A percentile compares a stretch with the other conserved stretches of the same genome.
Evolutionary conservation across 2,888 invertebrate species (phyloP).

Genomic region (Callimorpha dominula): DNA sequence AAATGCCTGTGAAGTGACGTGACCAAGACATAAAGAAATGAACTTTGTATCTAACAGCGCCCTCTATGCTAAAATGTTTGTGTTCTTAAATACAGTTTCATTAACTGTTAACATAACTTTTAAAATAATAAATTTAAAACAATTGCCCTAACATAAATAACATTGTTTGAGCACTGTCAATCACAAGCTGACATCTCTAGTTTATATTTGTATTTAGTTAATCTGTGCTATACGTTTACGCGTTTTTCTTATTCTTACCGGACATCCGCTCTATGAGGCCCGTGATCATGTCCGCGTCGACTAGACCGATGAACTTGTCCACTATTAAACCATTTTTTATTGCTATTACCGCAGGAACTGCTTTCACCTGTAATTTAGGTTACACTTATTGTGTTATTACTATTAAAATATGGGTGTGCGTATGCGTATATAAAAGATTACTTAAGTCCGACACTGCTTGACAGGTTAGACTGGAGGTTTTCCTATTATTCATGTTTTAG

Average conservation of each 20-base stretch:
- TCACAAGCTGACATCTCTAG: constrained; percentile 38
- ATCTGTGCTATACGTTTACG: constrained; percentile 40
- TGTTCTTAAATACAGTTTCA: neutral
- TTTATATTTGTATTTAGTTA: constrained; percentile 19
- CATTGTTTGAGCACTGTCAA: neutral
- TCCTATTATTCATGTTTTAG: no score
- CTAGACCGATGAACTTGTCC: constrained; percentile 95
- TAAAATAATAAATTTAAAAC: neutral
- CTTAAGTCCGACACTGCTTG: no score
- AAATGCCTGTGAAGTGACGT: neutral
- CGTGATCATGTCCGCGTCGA: constrained; percentile 93
- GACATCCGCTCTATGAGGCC: constrained; percentile 90
- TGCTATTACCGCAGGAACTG: constrained; percentile 93
- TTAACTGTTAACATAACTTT: no score
- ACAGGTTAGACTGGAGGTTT: no score
- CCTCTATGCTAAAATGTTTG: no score
- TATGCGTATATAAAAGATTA: no score
- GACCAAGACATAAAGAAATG: neutral
- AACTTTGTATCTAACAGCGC: neutral
- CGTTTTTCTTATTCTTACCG: constrained; percentile 68
- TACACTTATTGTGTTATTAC: neutral
- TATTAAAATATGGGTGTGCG: no score
- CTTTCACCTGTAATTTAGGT: constrained; percentile 88
- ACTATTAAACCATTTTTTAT: constrained; percentile 93
- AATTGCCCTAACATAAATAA: neutral